Percentiles rank a stretch among this genome's conserved stretches.
Conservation (phyloP, 2,888 invertebrate species). For the Schrankia costaestrigalis region DNA sequence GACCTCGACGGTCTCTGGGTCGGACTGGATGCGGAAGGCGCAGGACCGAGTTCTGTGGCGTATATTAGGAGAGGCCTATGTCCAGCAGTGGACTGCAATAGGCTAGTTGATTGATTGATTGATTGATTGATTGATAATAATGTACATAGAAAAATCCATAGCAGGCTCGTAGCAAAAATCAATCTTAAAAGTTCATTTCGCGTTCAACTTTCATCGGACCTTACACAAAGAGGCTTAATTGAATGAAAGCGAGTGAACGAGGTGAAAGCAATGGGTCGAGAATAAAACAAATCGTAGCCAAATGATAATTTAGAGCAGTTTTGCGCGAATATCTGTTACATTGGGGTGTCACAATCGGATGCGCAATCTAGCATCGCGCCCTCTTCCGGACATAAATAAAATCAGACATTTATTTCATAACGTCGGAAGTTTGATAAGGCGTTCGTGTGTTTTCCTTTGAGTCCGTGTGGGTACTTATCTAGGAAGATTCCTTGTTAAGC, state of each 20-base stretch:
- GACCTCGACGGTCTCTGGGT: too few species aligned
- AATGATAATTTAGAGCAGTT: conserved; percentile 63
- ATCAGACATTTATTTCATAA: conserved; percentile 70
- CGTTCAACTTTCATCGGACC: neutral
- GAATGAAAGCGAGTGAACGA: conserved; percentile 36
- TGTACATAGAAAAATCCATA: neutral
- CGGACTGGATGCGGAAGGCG: too few species aligned
- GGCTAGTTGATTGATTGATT: too few species aligned
- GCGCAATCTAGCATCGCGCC: conserved; percentile 60
- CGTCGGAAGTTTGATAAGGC: conserved; percentile 70
- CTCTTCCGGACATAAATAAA: conserved; percentile 72
- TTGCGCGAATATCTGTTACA: conserved; percentile 63
- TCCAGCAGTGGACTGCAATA: too few species aligned
- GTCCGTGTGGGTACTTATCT: conserved; percentile 12
- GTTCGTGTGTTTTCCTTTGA: conserved; percentile 43
- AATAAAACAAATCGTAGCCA: conserved; percentile 60
- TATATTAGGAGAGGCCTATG: too few species aligned
- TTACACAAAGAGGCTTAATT: conserved; percentile 38
- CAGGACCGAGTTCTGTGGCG: too few species aligned
- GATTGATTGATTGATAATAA: neutral
- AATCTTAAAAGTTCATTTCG: neutral
- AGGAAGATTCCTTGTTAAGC: conserved; percentile 21
- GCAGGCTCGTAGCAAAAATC: too few species aligned
- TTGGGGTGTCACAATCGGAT: conserved; percentile 63
- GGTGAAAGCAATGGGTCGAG: conserved; percentile 47